phyloP scores from a whole-genome alignment of 2,888 invertebrate species.

The Chromoteleia sp. region DNA sequence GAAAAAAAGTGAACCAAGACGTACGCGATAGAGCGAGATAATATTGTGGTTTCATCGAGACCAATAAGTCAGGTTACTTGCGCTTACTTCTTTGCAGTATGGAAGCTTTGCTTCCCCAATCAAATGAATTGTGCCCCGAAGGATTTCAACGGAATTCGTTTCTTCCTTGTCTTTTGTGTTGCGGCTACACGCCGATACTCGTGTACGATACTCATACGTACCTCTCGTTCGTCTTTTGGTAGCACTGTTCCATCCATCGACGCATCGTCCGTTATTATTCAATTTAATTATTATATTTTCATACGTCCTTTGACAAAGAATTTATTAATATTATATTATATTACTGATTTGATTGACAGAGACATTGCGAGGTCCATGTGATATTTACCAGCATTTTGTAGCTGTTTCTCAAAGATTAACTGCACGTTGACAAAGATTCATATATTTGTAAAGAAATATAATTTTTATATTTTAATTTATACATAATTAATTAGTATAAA shows the following conservation, averaged over 20 bases:
- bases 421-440: too few species aligned
- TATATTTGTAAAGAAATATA: too few species aligned
- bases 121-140: slow-evolving; percentile 72
- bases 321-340: too few species aligned
- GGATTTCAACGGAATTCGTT: slow-evolving; percentile 31
- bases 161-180: slow-evolving; percentile 68
- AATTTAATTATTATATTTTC: slow-evolving; percentile 36
- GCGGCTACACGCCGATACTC: neutral
- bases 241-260: slow-evolving; percentile 34
- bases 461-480: too few species aligned
- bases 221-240: slow-evolving; percentile 24
- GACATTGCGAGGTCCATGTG: slow-evolving; percentile 8
- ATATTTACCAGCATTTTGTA: neutral
- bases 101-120: slow-evolving; percentile 72
- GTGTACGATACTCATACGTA: slow-evolving; percentile 8
- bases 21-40: slow-evolving; percentile 68
- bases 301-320: slow-evolving; percentile 34
- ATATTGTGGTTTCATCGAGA: slow-evolving; percentile 77
- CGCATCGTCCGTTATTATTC: slow-evolving; percentile 32
- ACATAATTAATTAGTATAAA: too few species aligned
- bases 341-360: slow-evolving; percentile 28
- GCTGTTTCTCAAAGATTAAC: too few species aligned
- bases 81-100: slow-evolving; percentile 71
- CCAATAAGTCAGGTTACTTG: slow-evolving; percentile 76
- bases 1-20: slow-evolving; percentile 20